These are phyloP conservation scores for Halichoerus grypus DNA, from an alignment of 2,113 vertebrate species.

Conservation along the genomic window DNA sequence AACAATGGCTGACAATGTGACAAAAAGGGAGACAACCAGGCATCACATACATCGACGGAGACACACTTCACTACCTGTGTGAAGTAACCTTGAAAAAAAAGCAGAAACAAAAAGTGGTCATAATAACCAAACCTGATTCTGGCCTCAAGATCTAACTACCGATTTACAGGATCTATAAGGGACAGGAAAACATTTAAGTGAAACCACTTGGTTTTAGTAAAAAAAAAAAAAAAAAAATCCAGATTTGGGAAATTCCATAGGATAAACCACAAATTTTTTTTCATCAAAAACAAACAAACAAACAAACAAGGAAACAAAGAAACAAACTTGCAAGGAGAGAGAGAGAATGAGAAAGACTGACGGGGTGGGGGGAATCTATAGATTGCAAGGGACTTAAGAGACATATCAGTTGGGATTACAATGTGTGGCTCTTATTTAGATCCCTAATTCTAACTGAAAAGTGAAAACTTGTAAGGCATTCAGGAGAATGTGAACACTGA, in stretches of 20 bases:
- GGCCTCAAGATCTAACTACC: not conserved
- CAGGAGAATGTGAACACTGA: conserved; percentile 6
- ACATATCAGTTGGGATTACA: not conserved
- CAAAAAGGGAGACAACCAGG: not conserved
- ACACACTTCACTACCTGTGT: not conserved
- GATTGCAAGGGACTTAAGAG: not conserved
- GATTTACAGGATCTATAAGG: not conserved
- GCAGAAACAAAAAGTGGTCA: not conserved
- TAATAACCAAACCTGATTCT: not conserved
- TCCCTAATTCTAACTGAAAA: conserved; percentile 6
- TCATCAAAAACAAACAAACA: not conserved
- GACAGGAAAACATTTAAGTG: not conserved
- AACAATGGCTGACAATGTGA: not conserved
- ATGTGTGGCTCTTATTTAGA: not conserved
- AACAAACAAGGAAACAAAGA: not conserved
- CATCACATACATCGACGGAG: not conserved
- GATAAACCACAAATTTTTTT: not conserved
- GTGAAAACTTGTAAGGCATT: not conserved
- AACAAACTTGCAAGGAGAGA: not conserved
- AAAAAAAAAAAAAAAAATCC: not conserved
- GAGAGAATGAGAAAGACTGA: not conserved
- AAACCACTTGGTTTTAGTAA: not conserved
- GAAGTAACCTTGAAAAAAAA: not conserved
- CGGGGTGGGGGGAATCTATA: not conserved
- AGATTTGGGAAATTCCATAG: not conserved